Base-by-base conservation (phyloP, 2,113 vertebrate genomes). In the Chelonoidis abingdonii region DNA sequence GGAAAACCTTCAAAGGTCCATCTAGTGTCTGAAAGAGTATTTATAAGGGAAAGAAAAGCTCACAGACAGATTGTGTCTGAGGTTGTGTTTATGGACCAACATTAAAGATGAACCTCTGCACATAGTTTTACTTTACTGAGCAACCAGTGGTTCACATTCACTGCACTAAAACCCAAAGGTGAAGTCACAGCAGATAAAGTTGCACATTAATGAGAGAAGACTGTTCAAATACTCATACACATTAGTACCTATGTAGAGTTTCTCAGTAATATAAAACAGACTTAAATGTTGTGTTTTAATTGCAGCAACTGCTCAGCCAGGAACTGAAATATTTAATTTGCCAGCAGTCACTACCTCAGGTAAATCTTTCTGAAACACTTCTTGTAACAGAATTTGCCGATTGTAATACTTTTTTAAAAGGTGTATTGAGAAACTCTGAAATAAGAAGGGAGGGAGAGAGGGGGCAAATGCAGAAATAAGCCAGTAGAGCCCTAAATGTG, bases 251-350 rank as follows among this genome's bases (percentile, higher is more conserved):
- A 82, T 87, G 38, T 1, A 57, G 44, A 53, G 72, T 79, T 82
- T 7, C 87, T 53, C 81, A 81, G 4, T 90, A 49, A 53, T 89
- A 53, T 72, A 93, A 95, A 93, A 4, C 72, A 91, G 83, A 97
- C 12, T 90, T 22, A 86, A 94, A 56, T 94, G 4, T 90, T 95
- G 93, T 65, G 50, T 88, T 98, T 97, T 91, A 95, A 93, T 97
- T 98, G 54, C 97, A 99, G 99, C 99, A 97, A 99, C 98, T 76
- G 99, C 99, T 93, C 99, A 99, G 96, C 99, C 99, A 87, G 99
- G 99, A 97, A 99, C 99, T 81, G 99, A 99, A 98, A 99, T 99
- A 97, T 99, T 99, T 97, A 99, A 99, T 97, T 96, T 99, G 98
- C 99, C 99, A 89, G 99, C 99, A 92, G 99, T 99, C 94, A 99